Evolutionary conservation across 2,888 invertebrate species (phyloP).

Genomic region (Meganola albula): DNA sequence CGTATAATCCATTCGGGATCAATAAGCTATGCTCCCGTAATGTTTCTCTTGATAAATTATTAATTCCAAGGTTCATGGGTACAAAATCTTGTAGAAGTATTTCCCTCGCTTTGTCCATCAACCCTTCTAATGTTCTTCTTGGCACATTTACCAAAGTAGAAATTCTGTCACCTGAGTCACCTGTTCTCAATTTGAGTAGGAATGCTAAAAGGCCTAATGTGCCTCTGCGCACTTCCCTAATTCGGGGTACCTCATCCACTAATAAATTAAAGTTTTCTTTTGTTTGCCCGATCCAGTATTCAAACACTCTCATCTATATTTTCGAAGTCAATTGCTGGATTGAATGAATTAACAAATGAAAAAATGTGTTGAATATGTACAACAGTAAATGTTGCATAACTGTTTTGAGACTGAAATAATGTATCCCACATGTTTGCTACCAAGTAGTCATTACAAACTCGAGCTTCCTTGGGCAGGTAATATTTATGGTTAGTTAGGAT

Average conservation of each 20-base stretch:
- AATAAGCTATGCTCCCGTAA: background rate
- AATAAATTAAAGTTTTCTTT: constrained; percentile 6
- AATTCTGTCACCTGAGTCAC: constrained; percentile 9
- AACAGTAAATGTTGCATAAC: constrained; percentile 9
- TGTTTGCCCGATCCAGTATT: constrained; percentile 14
- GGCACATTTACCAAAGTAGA: constrained; percentile 2
- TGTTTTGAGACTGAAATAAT: constrained; percentile 12
- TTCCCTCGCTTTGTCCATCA: constrained; percentile 3
- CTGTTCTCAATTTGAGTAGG: constrained; percentile 10
- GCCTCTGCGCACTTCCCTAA: constrained; percentile 3
- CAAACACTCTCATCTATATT: constrained; percentile 9
- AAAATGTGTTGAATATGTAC: constrained; percentile 16
- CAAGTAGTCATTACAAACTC: constrained; percentile 7
- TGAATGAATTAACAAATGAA: constrained; percentile 16
- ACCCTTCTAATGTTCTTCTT: constrained; percentile 3
- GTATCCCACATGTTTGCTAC: constrained; percentile 7
- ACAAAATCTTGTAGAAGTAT: constrained; percentile 5
- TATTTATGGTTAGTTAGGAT: constrained; percentile 6
- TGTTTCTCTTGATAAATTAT: constrained; percentile 1
- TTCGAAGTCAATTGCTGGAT: constrained; percentile 9
- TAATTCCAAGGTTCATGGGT: background rate
- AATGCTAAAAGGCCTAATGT: constrained; percentile 2
- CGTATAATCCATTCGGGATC: background rate
- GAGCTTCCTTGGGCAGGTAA: constrained; percentile 11
- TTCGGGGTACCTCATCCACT: constrained; percentile 2